Conservation (phyloP, 2,797 vertebrate species). For the Notoglanidium macrostoma region DNA sequence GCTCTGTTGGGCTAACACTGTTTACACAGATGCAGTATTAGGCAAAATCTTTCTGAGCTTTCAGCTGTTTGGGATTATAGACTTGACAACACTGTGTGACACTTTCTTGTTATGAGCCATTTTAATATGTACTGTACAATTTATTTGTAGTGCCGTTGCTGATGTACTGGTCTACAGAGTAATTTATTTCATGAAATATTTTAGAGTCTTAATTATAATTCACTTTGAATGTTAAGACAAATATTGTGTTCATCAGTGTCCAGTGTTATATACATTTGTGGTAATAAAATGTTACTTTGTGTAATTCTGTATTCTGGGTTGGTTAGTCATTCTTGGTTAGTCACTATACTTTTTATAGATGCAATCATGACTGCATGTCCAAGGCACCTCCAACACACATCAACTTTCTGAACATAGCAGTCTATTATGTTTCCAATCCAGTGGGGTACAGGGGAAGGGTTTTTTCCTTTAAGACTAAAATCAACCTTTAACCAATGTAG, state of each 20-base stretch:
- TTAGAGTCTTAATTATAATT: constrained; percentile 18
- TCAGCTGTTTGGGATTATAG: constrained; percentile 23
- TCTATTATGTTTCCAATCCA: background rate
- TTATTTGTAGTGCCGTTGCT: background rate
- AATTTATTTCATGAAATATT: constrained; percentile 25
- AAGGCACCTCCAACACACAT: background rate
- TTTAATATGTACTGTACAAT: constrained; percentile 14
- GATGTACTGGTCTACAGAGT: background rate
- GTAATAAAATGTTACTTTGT: constrained; percentile 33
- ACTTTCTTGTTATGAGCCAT: constrained; percentile 17
- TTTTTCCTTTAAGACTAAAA: constrained; percentile 28
- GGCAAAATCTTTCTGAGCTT: constrained; percentile 22
- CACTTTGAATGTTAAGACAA: background rate
- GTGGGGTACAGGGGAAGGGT: background rate
- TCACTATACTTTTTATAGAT: constrained; percentile 5
- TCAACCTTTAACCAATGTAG: constrained; percentile 37
- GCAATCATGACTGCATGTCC: background rate
- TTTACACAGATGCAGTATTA: constrained; percentile 51
- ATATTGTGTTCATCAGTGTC: background rate
- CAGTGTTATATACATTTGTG: constrained; percentile 31
- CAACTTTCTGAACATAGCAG: background rate
- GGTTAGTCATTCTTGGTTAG: background rate
- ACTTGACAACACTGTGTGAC: constrained; percentile 27
- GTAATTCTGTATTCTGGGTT: background rate
- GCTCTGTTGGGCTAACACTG: constrained; percentile 33